Evolutionary conservation across 2,888 invertebrate genomes (phyloP), one percentile per base, ranked within the genome.

Genomic region (Eledone cirrhosa): DNA sequence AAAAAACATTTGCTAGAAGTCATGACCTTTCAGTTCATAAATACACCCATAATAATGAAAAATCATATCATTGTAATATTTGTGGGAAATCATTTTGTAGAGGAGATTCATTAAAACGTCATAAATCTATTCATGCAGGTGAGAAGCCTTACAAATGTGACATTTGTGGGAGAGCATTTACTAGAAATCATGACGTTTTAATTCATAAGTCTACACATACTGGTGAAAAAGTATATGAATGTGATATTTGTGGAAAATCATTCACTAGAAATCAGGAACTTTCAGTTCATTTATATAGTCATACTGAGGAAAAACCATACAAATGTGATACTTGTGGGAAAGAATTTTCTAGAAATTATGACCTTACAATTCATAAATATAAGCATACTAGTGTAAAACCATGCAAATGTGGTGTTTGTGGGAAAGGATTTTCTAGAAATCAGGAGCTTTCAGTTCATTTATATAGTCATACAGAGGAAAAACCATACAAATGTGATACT

Each of bases 81-180:
- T n/a, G n/a, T 1, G 41, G 41, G 1, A 41, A 41, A 41, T 41
- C 41, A 41, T 41, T 41, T 41, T 41, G 8, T 41, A 41, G 11
- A n/a, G n/a, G n/a, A 1, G 11, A 41, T 41, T 2, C 41, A 0
- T 8, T 8, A 2, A 8, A 0, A 41, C 11, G 8, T 41, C 41
- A 41, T 41, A 41, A 41, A 41, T 2, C 8, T 41, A 82, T 85
- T 22, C 87, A 87, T 78, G 83, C 86, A 0, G 83, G 82, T 48
- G 83, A 84, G 11, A 86, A 83, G 72, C 86, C 86, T 0, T 86
- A 83, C 67, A 77, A 80, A 16, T 86, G 87, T 78, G 83, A 69
- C 33, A 82, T 82, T 1, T 87, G 87, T 80, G 81, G 80, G 4
- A 81, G 83, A 78, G 81, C 83, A 0, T 87, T 86, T 80, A 81